Evolutionary conservation across 2,888 invertebrate species (phyloP).

Genomic region (Malthinus flaveolus): DNA sequence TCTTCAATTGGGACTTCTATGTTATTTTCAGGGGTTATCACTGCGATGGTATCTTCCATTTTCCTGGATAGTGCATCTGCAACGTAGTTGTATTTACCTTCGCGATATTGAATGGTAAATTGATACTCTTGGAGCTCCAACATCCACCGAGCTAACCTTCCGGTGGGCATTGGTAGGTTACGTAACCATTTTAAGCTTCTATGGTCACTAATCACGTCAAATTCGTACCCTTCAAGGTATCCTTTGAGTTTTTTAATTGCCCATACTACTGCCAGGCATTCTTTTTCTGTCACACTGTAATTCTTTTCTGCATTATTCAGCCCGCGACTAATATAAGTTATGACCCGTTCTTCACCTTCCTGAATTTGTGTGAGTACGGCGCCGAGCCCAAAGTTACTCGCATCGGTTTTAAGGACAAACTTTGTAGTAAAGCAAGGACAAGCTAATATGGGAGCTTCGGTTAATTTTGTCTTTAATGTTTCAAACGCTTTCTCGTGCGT

Average conservation of each 20-base stretch:
- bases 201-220: slow-evolving; percentile 37
- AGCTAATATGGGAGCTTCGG: background rate
- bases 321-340: background rate
- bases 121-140: background rate
- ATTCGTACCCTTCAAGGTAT: slow-evolving; percentile 34
- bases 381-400: background rate
- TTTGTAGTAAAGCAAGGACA: background rate
- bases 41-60: too few species aligned
- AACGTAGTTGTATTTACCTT: too few species aligned
- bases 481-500: background rate
- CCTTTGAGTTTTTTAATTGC: slow-evolving; percentile 34
- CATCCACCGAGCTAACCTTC: slow-evolving; percentile 27
- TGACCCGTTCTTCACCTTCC: background rate
- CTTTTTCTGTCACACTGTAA: slow-evolving; percentile 26
- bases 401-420: too few species aligned
- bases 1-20: too few species aligned
- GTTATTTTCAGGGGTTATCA: too few species aligned
- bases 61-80: too few species aligned
- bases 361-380: background rate
- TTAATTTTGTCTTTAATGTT: background rate
- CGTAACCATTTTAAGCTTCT: slow-evolving; percentile 32
- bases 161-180: slow-evolving; percentile 3
- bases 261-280: slow-evolving; percentile 38
- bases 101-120: too few species aligned
- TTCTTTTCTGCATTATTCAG: background rate